Base-by-base conservation (phyloP, 1,140 invertebrate species). In the Heliconius congener region DNA sequence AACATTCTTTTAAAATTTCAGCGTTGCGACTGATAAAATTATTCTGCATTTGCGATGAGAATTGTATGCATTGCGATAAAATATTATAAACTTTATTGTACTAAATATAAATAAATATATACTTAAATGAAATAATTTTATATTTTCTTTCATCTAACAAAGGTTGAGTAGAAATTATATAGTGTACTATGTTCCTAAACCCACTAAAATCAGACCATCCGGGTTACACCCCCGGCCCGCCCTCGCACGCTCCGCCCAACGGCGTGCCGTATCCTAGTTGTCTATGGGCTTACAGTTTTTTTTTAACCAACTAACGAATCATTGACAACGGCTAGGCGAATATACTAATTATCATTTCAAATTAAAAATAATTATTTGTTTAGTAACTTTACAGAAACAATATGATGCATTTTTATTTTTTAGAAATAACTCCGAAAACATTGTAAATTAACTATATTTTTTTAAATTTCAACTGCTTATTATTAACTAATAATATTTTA, bases 201-300 rank as follows among this genome's bases (percentile, higher is more conserved):
- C 27, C 13, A 66, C 27, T 27, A 66, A 30, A 66, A 66, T 66
- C 23, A 5, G 4, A 16, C 60, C 27, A 82, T 76, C 81, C 81
- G 82, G 85, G 85, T 81, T 79, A 76, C 81, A 86, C 84, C 86
- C 86, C 72, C 74, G 79, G 50, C 80, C 86, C 88, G 88, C 91
- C 90, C 86, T 81, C 81, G 11, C 16, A 50, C 50, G 39, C 52
- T 8, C 66, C 73, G 79, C 42, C 91, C 91, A 93, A 91, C 90
- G 76, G 83, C 81, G 78, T 71, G 71, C 60, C 81, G 76, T 70
- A 81, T 76, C 76, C 78, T 85, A 84, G 84, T 78, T 87, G 83
- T 88, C 85, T 80, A 84, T 79, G 78, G 84, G 84, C 74, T 60
- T 74, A 82, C 60, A 55, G 57, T 60, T 19, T 79, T 50, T 11